Evolutionary conservation across 64 coral and sea anemone genomes (phyloP).

Genomic region (Actinia tenebrosa): DNA sequence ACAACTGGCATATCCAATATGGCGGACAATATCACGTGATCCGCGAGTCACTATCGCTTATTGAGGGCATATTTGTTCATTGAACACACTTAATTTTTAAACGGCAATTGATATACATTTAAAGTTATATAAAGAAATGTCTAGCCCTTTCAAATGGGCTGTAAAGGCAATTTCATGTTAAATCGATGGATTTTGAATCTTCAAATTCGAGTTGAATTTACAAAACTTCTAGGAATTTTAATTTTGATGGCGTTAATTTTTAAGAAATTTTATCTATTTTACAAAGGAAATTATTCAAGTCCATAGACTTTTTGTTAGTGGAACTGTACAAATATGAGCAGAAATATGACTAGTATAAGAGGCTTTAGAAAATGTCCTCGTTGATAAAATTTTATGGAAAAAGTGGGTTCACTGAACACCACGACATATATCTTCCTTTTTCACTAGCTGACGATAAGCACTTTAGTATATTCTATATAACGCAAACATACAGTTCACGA

Average conservation of each 20-base stretch:
- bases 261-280: not conserved
- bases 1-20: too few relatives aligned
- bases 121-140: not conserved
- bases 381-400: not conserved
- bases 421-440: not conserved
- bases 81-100: not conserved
- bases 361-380: not conserved
- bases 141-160: not conserved
- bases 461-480: too few relatives aligned
- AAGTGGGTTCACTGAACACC: not conserved
- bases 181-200: not conserved
- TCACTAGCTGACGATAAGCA: too few relatives aligned
- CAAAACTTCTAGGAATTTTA: not conserved
- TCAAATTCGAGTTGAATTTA: not conserved
- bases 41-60: too few relatives aligned
- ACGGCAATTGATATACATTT: not conserved
- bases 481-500: too few relatives aligned
- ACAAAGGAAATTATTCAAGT: not conserved
- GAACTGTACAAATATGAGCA: constrained; percentile 1
- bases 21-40: too few relatives aligned
- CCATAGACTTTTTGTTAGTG: not conserved
- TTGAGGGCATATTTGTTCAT: not conserved
- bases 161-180: not conserved
- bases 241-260: not conserved
- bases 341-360: not conserved